Base-by-base conservation (phyloP, 1,140 invertebrate genomes). In the Megalonaias nervosa region DNA sequence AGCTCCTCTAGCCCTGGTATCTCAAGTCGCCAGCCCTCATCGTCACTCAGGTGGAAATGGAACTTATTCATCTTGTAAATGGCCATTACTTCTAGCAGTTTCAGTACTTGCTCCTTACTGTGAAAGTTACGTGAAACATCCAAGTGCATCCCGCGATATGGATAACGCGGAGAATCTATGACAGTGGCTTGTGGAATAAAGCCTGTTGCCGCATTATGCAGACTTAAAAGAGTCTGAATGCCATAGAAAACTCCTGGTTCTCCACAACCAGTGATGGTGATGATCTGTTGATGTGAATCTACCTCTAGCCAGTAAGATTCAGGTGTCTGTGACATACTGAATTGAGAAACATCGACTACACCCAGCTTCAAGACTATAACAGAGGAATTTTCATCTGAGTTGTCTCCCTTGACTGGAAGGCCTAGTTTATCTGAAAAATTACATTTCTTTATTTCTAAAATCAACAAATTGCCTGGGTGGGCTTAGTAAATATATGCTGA, bases 21-120 rank as follows among this genome's bases (percentile, higher is more conserved):
- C 68, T 89, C 85, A 11, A 90, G 68, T 31, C 88, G 72, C 88
- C 88, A 90, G 0, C 87, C 88, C 67, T 90, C 87, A 72, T 90
- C 89, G 72, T 90, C 89, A 14, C 84, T 81, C n/a, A 90, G 75
- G 69, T 90, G 89, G n/a, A 89, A 81, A 69, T 90, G 89, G 38
- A 90, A 81, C 31, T 79, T 83, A 74, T 90, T 90, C 61, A 89
- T 70, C 70, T 90, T 90, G 78, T 86, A 89, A 72, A 82, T 79
- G 0, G 84, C 86, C 89, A 90, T 89, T 9, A 80, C 77, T 31
- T 90, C 83, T 38, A 90, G 31, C 57, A 87, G 74, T 71, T 77
- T 81, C 73, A 83, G 59, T 16, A 89, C 77, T 31, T 83, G 79
- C 16, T 86, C 79, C 68, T 83, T 86, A 16, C 61, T 68, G 59